Conservation (phyloP, 2,113 vertebrate genomes). For the Sakesphorus luctuosus region DNA sequence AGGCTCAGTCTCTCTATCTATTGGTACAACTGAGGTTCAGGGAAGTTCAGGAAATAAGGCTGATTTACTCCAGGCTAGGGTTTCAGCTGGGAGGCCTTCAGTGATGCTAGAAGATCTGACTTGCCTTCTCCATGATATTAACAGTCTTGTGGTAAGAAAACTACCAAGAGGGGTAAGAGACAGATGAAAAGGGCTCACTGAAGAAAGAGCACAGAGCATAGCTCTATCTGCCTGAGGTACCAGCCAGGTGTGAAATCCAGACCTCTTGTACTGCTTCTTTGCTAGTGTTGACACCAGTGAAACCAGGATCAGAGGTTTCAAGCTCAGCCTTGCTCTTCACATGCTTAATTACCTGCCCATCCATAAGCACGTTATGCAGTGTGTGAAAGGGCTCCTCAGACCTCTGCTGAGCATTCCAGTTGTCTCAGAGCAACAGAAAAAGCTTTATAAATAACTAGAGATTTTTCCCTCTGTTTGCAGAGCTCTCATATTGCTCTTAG, state of each 20-base stretch:
- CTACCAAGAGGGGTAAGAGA: not conserved
- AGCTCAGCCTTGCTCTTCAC: conserved; percentile 5
- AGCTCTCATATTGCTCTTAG: not conserved
- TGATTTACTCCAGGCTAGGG: not conserved
- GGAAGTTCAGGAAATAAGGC: not conserved
- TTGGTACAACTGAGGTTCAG: not conserved
- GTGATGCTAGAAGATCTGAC: not conserved
- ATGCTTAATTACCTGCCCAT: conserved; percentile 22
- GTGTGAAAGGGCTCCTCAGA: not conserved
- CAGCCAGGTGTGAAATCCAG: conserved; percentile 34
- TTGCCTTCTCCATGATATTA: not conserved
- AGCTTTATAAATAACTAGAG: not conserved
- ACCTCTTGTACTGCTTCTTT: not conserved
- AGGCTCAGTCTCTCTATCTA: not conserved
- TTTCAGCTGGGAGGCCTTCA: not conserved
- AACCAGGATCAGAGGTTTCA: conserved; percentile 4
- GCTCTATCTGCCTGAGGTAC: not conserved
- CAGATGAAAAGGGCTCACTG: not conserved
- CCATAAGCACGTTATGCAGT: not conserved
- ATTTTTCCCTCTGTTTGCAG: not conserved
- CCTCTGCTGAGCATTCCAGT: not conserved
- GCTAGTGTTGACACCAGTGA: not conserved
- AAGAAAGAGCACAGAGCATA: not conserved
- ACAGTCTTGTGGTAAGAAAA: not conserved
- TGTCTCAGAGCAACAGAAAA: not conserved